A percentile compares a stretch with the other conserved stretches of the same genome.
Conservation (phyloP, 2,888 invertebrate genomes). For the Phytoseiulus persimilis region DNA sequence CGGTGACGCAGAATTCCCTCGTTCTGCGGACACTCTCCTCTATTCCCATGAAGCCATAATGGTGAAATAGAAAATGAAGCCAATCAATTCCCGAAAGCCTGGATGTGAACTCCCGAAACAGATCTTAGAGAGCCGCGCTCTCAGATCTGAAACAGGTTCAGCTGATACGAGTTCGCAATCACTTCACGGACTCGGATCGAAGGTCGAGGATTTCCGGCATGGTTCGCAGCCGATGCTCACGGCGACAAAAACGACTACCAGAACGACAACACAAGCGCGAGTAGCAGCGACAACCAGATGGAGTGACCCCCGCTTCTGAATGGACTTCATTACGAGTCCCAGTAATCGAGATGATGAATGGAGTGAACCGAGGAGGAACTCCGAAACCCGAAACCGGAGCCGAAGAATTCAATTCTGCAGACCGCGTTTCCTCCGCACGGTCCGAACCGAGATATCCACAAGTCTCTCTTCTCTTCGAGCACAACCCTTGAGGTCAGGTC, state of each 20-base stretch:
- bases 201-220: not conserved
- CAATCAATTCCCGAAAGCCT: too few species aligned
- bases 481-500: not conserved
- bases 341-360: slow-evolving; percentile 5
- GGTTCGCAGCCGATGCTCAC: not conserved
- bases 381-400: not conserved
- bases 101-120: too few species aligned
- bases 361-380: slow-evolving; percentile 5
- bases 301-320: not conserved
- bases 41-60: too few species aligned
- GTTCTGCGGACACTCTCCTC: too few species aligned
- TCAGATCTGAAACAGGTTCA: too few species aligned
- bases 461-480: not conserved
- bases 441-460: not conserved
- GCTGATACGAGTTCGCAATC: not conserved
- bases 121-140: too few species aligned
- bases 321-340: not conserved
- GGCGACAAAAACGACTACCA: not conserved
- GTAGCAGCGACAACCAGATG: not conserved
- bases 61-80: too few species aligned
- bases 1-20: too few species aligned
- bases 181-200: not conserved
- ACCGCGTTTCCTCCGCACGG: not conserved
- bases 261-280: not conserved
- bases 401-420: not conserved